Evolutionary conservation across 2,797 vertebrate genomes (phyloP).

Genomic region (Neoniphon sammara): DNA sequence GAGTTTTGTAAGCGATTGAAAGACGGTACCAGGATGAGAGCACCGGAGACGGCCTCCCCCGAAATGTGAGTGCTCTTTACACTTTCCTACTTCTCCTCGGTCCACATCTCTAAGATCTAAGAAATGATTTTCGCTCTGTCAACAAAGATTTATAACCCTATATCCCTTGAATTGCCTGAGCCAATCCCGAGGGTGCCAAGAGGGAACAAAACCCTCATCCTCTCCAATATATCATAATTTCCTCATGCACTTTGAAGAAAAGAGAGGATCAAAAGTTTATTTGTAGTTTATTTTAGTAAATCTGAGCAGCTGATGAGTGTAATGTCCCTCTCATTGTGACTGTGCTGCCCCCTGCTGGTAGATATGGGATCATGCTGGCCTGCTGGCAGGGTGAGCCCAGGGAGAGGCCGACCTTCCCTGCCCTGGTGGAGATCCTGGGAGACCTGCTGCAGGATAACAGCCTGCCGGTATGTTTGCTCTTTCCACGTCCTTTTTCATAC

Average conservation of each 20-base stretch:
- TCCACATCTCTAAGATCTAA: not conserved
- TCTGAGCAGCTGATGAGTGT: not conserved
- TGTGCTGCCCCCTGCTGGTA: conserved; percentile 79
- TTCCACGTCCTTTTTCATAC: too few relatives aligned
- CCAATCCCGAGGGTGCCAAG: not conserved
- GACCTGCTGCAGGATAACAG: conserved; percentile 93
- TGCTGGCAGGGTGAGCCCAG: conserved; percentile 97
- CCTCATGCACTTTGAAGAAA: not conserved
- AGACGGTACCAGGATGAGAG: conserved; percentile 95
- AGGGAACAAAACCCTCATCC: not conserved
- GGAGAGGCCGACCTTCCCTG: conserved; percentile 91
- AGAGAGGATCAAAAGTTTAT: not conserved
- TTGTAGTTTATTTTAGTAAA: not conserved
- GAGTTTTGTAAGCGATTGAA: conserved; percentile 95
- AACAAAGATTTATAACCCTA: conserved; percentile 8
- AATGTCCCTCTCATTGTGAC: conserved; percentile 34
- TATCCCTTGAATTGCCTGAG: conserved; percentile 14
- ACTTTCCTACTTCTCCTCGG: conserved; percentile 13
- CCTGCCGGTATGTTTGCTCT: conserved; percentile 83
- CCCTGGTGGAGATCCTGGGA: conserved; percentile 93
- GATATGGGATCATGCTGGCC: conserved; percentile 96
- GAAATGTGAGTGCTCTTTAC: conserved; percentile 88
- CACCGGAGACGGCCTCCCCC: conserved; percentile 94
- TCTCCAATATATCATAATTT: not conserved
- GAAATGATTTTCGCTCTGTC: not conserved